Evolutionary conservation across 2,113 vertebrate genomes (phyloP), one percentile per base, ranked within the genome.

Genomic region (Cynoglossus semilaevis): DNA sequence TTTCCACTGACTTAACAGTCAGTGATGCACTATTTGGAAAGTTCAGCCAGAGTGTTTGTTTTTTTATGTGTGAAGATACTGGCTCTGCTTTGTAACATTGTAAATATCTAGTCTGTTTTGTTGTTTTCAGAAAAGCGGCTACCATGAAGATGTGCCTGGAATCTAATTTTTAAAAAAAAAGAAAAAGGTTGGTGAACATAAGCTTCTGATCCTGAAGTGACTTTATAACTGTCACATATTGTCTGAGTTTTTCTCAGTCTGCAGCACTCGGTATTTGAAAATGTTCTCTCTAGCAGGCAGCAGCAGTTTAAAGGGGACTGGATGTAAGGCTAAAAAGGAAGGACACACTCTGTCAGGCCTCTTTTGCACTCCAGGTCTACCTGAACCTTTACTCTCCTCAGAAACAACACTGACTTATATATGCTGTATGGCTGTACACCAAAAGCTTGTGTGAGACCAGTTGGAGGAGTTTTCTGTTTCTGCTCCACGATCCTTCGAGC

Each of bases 81-180:
- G 37, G 43, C 19, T 79, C 67, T 69, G 64, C 72, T 72, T 73
- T 67, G 52, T 67, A 54, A 19, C 43, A 34, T 36, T 84, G 82
- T 86, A 79, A 77, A 85, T 86, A 81, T 71, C 29, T 64, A n/a
- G 54, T 76, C 18, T 63, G 45, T 18, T 7, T 19, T 16, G 9
- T 18, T 62, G n/a, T 51, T 35, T 66, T 38, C 40, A 48, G 45
- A 76, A 77, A 76, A 77, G 74, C 43, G 58, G 82, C 58, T 77
- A 80, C 44, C 34, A 51, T 0, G n/a, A 70, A 81, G 57, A 79
- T 63, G 38, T 22, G 53, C 46, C 64, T 65, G 72, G 66, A 53
- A 45, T 46, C 47, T 47, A 4, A 67, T 72, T 15, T n/a, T n/a
- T n/a, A n/a, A n/a, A n/a, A n/a, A 29, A 29, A 29, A 29, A 45